Evolutionary conservation across 2,797 vertebrate genomes (phyloP).

Genomic region (Pipistrellus kuhlii): DNA sequence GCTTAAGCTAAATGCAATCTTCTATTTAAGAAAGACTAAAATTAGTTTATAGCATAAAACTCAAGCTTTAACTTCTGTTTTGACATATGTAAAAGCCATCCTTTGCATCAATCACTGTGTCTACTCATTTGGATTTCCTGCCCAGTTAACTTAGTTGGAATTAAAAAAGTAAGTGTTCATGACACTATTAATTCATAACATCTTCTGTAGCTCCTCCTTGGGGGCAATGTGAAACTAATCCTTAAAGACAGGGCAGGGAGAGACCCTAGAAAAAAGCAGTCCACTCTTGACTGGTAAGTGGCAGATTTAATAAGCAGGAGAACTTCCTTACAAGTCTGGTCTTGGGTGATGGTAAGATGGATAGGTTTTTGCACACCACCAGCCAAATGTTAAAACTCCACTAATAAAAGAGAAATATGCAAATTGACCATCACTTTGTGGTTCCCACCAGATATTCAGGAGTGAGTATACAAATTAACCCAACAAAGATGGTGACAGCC

Average conservation of each 20-base stretch:
- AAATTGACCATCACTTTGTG: too few species aligned
- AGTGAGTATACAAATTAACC: too few species aligned
- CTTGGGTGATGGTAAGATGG: neutral
- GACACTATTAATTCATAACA: neutral
- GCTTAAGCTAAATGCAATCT: constrained; percentile 16
- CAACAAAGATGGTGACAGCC: too few species aligned
- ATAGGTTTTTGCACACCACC: neutral
- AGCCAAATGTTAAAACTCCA: neutral
- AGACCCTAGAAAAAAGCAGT: neutral
- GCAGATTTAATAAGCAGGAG: too few species aligned
- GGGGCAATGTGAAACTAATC: neutral
- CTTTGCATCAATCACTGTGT: constrained; percentile 17
- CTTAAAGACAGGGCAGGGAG: neutral
- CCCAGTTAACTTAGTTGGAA: constrained; percentile 49
- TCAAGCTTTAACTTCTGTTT: constrained; percentile 42
- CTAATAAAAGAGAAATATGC: too few species aligned
- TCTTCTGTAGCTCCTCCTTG: neutral
- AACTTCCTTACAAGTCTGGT: neutral
- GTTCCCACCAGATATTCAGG: too few species aligned
- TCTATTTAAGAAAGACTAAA: constrained; percentile 23
- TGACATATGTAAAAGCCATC: constrained; percentile 36
- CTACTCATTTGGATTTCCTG: constrained; percentile 57
- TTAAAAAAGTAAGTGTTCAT: constrained; percentile 57
- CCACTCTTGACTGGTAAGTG: neutral
- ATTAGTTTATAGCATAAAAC: constrained; percentile 37